Base-by-base conservation (phyloP, 2,113 vertebrate species). In the Pao palembangensis region DNA sequence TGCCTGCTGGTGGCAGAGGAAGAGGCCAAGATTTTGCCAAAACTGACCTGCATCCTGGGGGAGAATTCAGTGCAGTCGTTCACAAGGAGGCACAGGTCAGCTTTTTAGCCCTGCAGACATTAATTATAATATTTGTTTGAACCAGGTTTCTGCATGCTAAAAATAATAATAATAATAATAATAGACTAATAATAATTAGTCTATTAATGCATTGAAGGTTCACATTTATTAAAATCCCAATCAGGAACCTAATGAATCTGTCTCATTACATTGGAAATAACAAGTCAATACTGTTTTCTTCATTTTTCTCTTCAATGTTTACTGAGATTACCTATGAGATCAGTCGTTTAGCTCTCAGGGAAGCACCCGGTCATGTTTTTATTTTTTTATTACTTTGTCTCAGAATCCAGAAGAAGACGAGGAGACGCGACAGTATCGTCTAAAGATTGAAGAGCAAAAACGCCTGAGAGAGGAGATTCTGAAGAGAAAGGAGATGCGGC, bases 381-480 rank as follows among this genome's bases (percentile, higher is more conserved):
- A 8, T 75, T 28, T 65, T 65, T 76, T 60, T 23, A 23, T 23
- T 81, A 8, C 15, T 16, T 47, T 64, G 17, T 41, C 48, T 6
- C 73, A 98, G 96, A 90, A 95, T 23, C 93, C 93, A 0, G 89
- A 98, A 0, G 96, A 98, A 75, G 96, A 99, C 6, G 96, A 98
- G 61, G 97, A 99, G 78, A 99, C 96, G 0, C 83, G 94, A 50
- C 82, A 95, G 59, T 99, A 98, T 62, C 93, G 96, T 46, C 69
- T 97, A 68, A 98, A 98, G 90, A 96, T 99, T 3, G 97, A 98
- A 60, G 95, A 99, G 66, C 97, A 99, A 88, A 99, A 99, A 70
- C 93, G 94, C 11, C 87, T 98, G 3, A 88, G 96, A 42, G 95
- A 98, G 74, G 94, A 97, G 87, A 96, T 99, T 61, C 87, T 99